phyloP scores from a whole-genome alignment of 2,113 vertebrate genomes.

The Cephalopterus ornatus region DNA sequence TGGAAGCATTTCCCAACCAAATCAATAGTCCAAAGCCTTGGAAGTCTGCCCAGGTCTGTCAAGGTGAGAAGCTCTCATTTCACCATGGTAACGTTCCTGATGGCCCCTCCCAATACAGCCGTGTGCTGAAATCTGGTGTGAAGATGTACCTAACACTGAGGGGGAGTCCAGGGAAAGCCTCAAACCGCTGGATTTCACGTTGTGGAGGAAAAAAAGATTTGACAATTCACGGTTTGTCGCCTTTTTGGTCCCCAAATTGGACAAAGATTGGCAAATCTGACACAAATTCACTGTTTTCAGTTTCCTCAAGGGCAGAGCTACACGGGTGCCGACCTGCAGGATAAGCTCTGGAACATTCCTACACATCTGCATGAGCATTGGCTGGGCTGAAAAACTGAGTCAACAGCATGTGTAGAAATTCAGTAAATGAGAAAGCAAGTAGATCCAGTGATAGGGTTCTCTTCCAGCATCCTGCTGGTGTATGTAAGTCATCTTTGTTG shows the following conservation, averaged over 20 bases:
- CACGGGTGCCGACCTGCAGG: neutral
- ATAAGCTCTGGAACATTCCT: neutral
- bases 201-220: neutral
- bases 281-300: neutral
- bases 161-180: neutral
- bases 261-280: neutral
- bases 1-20: neutral
- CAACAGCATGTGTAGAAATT: neutral
- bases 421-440: neutral
- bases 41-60: neutral
- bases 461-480: neutral
- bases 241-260: neutral
- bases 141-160: neutral
- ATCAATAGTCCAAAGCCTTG: neutral
- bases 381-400: neutral
- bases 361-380: rapidly evolving
- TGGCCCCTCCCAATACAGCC: neutral
- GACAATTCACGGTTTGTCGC: neutral
- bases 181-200: neutral
- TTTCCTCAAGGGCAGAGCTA: neutral
- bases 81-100: neutral
- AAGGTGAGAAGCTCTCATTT: neutral
- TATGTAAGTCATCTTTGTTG: neutral
- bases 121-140: neutral
- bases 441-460: neutral